These are phyloP conservation scores for Cnemophilus loriae DNA, from an alignment of 2,113 vertebrate genomes.

Conservation along the genomic window DNA sequence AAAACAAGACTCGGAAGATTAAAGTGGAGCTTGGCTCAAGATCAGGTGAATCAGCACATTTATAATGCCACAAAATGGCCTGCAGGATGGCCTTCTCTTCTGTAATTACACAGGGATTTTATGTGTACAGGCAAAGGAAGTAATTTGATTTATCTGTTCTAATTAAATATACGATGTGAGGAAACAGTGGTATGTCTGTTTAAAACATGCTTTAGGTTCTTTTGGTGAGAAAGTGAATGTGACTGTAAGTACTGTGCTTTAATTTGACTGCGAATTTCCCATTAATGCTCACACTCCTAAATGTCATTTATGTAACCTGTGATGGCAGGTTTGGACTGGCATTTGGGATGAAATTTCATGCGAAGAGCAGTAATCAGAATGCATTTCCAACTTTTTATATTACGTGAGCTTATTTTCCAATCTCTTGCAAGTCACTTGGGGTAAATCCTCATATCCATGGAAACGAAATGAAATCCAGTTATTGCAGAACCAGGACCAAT, in stretches of 20 bases:
- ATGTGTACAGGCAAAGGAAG: neutral
- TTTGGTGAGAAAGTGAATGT: neutral
- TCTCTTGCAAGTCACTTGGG: neutral
- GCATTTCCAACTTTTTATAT: neutral
- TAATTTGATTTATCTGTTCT: conserved; percentile 39
- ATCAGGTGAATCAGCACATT: conserved; percentile 48
- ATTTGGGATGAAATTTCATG: neutral
- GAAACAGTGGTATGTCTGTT: conserved; percentile 1
- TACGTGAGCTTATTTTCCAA: neutral
- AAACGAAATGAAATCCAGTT: neutral
- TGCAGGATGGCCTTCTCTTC: conserved; percentile 30
- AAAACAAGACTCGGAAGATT: conserved; percentile 29
- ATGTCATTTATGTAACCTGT: neutral
- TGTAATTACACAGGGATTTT: conserved; percentile 15
- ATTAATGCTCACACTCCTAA: neutral
- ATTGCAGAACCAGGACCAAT: neutral
- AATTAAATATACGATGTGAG: conserved; percentile 27
- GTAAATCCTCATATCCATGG: neutral
- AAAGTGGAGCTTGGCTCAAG: conserved; percentile 37
- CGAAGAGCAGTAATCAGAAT: neutral
- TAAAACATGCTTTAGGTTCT: neutral
- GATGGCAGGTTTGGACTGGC: neutral
- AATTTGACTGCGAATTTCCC: neutral
- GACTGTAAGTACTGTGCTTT: neutral
- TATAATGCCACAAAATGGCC: conserved; percentile 31